Conservation (phyloP, 2,888 invertebrate species). For the Ceraclea dissimilis region DNA sequence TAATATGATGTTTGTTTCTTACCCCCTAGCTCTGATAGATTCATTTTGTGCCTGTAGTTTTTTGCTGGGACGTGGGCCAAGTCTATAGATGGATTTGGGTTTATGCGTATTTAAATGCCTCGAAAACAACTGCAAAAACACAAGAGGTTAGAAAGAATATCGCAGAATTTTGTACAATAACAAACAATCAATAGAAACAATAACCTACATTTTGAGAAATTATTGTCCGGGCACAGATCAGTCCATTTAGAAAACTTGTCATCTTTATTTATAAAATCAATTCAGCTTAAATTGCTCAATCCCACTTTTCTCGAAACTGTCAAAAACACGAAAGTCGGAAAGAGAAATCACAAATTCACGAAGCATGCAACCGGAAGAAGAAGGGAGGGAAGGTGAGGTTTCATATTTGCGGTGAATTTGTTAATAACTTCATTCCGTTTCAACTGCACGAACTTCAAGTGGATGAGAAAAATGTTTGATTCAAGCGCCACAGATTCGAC, state of each 20-base stretch:
- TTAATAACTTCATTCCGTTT: no score
- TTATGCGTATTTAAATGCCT: not conserved
- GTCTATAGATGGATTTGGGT: not conserved
- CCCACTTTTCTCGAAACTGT: no score
- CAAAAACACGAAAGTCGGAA: no score
- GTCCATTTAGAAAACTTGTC: no score
- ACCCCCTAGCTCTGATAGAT: not conserved
- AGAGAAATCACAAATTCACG: not conserved
- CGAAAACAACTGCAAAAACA: not conserved
- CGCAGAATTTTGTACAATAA: not conserved
- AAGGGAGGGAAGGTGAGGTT: not conserved
- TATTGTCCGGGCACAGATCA: not conserved
- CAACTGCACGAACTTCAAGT: no score
- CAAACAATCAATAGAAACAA: not conserved
- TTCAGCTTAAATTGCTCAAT: no score
- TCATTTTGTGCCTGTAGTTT: not conserved
- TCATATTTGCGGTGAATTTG: not conserved
- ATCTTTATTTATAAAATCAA: no score
- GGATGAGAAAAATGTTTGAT: not conserved
- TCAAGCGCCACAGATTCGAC: not conserved
- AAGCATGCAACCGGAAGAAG: not conserved
- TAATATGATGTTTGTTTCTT: not conserved
- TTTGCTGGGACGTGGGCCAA: not conserved
- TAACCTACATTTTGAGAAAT: not conserved
- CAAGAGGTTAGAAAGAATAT: not conserved